Conservation (phyloP, 2,888 invertebrate species). For the Tetropium fuscum region DNA sequence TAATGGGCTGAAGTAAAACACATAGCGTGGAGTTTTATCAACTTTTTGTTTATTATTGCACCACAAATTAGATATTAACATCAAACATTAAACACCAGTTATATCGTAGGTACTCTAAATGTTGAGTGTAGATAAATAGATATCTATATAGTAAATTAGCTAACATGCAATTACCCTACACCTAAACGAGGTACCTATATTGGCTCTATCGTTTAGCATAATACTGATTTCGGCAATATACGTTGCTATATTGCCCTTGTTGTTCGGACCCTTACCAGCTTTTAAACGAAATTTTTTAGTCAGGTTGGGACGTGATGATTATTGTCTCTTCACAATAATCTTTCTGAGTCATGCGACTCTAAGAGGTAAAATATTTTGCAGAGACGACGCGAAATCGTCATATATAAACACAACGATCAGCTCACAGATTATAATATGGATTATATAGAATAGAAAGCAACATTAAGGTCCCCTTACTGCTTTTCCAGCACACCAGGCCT, state of each 20-base stretch:
- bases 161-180: conserved; percentile 50
- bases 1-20: conserved; percentile 36
- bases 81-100: conserved; percentile 60
- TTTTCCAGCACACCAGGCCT: conserved; percentile 53
- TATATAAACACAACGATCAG: conserved; percentile 56
- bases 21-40: conserved; percentile 42
- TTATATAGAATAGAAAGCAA: conserved; percentile 49
- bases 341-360: conserved; percentile 51
- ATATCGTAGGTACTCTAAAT: conserved; percentile 41
- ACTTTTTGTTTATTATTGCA: conserved; percentile 62
- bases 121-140: conserved; percentile 37
- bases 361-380: conserved; percentile 55
- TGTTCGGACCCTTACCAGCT: conserved; percentile 69
- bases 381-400: conserved; percentile 52
- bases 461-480: conserved; percentile 61
- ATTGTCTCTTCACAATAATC: conserved; percentile 69
- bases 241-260: conserved; percentile 55
- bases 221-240: conserved; percentile 49
- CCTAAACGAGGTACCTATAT: conserved; percentile 53
- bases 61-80: conserved; percentile 63
- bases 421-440: conserved; percentile 38
- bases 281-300: conserved; percentile 57
- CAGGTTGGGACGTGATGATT: conserved; percentile 62
- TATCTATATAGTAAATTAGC: conserved; percentile 39
- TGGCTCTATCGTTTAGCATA: conserved; percentile 53